A percentile compares a stretch with the other conserved stretches of the same genome.
These are phyloP conservation scores for Camponotus fellah DNA, from an alignment of 2,888 invertebrate species.

Conservation along the genomic window DNA sequence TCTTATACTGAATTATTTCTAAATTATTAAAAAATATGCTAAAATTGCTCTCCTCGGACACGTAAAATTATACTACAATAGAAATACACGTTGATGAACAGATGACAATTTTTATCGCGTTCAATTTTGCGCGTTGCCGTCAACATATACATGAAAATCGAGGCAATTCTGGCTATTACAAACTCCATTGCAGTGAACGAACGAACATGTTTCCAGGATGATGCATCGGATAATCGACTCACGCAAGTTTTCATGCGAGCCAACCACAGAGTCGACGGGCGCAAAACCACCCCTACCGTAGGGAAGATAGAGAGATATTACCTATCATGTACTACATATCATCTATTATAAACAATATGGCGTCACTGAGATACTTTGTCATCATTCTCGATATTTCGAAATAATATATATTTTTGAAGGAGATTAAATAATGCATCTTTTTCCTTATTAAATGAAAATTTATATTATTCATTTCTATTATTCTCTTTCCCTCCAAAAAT, in stretches of 20 bases:
- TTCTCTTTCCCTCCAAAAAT: not conserved
- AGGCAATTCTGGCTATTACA: constrained; percentile 37
- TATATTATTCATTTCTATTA: not conserved
- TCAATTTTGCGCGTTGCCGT: not conserved
- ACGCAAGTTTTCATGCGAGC: constrained; percentile 42
- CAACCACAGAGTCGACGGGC: constrained; percentile 50
- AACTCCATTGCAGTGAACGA: constrained; percentile 47
- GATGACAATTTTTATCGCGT: not conserved
- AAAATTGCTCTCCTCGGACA: not conserved
- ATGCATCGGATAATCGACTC: constrained; percentile 35
- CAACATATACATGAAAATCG: constrained; percentile 4
- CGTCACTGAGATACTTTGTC: constrained; percentile 28
- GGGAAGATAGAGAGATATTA: constrained; percentile 22
- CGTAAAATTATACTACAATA: not conserved
- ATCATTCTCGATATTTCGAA: not conserved
- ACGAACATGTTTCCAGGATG: constrained; percentile 21
- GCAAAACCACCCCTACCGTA: constrained; percentile 50
- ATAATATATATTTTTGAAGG: not conserved
- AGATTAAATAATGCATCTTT: not conserved
- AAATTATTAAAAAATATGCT: not conserved
- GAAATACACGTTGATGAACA: not conserved
- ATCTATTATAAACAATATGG: constrained; percentile 45
- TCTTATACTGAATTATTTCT: not conserved
- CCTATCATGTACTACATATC: constrained; percentile 9
- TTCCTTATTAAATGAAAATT: too few relatives aligned